These are phyloP conservation scores for Ephestia elutella DNA, from an alignment of 1,140 invertebrate species.

Conservation along the genomic window DNA sequence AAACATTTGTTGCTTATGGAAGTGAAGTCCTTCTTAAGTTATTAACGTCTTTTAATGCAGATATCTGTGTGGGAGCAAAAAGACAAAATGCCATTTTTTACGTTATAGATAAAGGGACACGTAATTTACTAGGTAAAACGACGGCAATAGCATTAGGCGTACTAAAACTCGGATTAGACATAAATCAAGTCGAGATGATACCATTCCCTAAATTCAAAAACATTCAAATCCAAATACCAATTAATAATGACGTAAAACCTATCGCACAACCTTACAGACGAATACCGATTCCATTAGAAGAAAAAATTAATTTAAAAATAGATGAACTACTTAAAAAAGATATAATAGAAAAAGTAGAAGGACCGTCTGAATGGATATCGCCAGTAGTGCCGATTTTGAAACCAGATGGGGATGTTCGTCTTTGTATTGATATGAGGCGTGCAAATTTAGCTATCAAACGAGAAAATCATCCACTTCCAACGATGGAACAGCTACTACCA, in stretches of 20 bases:
- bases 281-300: slow-evolving; percentile 37
- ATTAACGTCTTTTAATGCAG: slow-evolving; percentile 22
- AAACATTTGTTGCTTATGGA: slow-evolving; percentile 26
- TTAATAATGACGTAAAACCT: slow-evolving; percentile 31
- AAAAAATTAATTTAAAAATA: slow-evolving; percentile 32
- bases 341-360: slow-evolving; percentile 48
- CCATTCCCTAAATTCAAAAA: slow-evolving; percentile 45
- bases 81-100: slow-evolving; percentile 19
- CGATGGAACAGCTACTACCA: slow-evolving; percentile 37
- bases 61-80: neutral
- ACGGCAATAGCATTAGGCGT: slow-evolving; percentile 23
- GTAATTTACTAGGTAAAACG: slow-evolving; percentile 28
- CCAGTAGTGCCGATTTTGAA: slow-evolving; percentile 46
- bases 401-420: slow-evolving; percentile 34
- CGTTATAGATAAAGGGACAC: slow-evolving; percentile 23
- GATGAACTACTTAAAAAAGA: slow-evolving; percentile 33
- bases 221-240: slow-evolving; percentile 34
- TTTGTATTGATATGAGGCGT: slow-evolving; percentile 52
- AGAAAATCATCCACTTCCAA: slow-evolving; percentile 46
- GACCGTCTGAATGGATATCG: slow-evolving; percentile 49
- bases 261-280: slow-evolving; percentile 40
- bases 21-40: slow-evolving; percentile 15
- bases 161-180: slow-evolving; percentile 22
- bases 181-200: slow-evolving; percentile 21
- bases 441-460: slow-evolving; percentile 41